phyloP scores from a whole-genome alignment of 1,140 invertebrate species.

The Adelges cooleyi region DNA sequence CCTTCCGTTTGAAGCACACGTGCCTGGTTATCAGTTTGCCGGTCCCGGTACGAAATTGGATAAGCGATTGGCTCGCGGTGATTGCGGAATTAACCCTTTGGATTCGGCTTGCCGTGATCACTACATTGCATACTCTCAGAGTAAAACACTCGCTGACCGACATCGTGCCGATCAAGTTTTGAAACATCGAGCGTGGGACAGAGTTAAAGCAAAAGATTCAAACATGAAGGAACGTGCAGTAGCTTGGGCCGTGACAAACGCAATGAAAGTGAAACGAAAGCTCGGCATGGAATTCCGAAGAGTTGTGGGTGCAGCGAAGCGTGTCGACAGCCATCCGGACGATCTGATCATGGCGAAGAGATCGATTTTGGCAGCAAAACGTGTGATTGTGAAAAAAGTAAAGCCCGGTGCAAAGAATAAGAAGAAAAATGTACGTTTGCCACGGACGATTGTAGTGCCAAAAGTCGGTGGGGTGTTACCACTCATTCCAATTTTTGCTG shows the following conservation, averaged over 20 bases:
- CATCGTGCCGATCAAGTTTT: conserved; percentile 38
- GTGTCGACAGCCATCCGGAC: not conserved
- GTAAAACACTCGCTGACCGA: conserved; percentile 35
- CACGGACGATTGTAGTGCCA: not conserved
- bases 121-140: conserved; percentile 39
- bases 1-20: conserved; percentile 39
- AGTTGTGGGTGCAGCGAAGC: too few relatives aligned
- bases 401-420: not conserved
- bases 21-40: conserved; percentile 41
- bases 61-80: conserved; percentile 38
- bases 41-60: conserved; percentile 40
- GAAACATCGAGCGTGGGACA: conserved; percentile 37
- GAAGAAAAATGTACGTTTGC: not conserved
- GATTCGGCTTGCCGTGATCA: conserved; percentile 40
- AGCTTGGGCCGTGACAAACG: conserved; percentile 34
- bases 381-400: not conserved
- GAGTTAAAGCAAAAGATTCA: conserved; percentile 38
- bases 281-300: conserved; percentile 33
- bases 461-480: not conserved
- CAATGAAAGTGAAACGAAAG: conserved; percentile 37
- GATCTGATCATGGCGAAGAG: not conserved
- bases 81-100: conserved; percentile 39
- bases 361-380: not conserved
- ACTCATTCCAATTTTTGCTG: not conserved
- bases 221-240: conserved; percentile 36